Conservation (phyloP, 2,888 invertebrate species). For the Chrysolina americana region DNA sequence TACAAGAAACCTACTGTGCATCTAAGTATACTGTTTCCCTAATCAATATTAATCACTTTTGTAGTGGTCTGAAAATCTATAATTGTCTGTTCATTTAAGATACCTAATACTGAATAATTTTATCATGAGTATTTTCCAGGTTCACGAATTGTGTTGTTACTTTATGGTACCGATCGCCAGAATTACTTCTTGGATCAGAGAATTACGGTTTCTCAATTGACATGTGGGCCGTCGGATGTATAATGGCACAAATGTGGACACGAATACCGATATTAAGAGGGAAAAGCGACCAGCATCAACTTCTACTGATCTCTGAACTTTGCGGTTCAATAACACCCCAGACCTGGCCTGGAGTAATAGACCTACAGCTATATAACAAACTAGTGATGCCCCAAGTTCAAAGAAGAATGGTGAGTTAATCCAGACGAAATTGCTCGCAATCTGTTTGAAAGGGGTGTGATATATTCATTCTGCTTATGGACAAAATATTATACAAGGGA, state of each 20-base stretch:
- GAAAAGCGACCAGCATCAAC: constrained; percentile 95
- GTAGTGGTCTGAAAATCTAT: no score
- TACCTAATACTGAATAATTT: no score
- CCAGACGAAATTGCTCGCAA: no score
- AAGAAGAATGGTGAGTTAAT: constrained; percentile 88
- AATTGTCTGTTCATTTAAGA: no score
- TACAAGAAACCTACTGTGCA: no score
- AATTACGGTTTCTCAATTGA: constrained; percentile 98
- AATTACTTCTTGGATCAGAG: constrained; percentile 83
- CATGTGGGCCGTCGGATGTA: constrained; percentile 98
- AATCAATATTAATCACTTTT: no score
- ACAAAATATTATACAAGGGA: no score
- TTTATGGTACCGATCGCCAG: constrained; percentile 91
- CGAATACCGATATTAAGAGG: constrained; percentile 95
- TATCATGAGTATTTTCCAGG: no score
- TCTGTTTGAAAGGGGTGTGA: no score
- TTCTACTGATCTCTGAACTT: constrained; percentile 93
- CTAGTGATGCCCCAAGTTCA: constrained; percentile 91
- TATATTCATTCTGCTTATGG: no score
- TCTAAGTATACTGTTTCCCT: no score
- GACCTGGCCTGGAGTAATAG: constrained; percentile 95
- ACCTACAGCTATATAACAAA: constrained; percentile 88
- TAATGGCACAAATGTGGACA: constrained; percentile 99
- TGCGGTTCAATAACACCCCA: constrained; percentile 96
- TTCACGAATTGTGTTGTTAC: constrained; percentile 99